Base-by-base conservation (phyloP, 2,888 invertebrate species). In the Punctoribates punctum region DNA sequence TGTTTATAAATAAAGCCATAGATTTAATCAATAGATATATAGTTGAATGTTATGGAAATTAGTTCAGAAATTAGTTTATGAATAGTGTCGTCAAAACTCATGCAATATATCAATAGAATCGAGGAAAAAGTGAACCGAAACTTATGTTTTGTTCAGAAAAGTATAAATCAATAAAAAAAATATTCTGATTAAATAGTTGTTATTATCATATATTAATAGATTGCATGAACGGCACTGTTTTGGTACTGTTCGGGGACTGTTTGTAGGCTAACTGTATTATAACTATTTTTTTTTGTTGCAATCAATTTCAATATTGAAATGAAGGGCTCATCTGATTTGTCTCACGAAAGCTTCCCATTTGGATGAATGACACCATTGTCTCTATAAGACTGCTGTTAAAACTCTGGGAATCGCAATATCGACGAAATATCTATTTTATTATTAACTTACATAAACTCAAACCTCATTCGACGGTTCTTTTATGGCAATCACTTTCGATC, bases 41-140 rank as follows among this genome's bases (percentile, higher is more conserved):
- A 42, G 42, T 42, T 34, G 51, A 29, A 25, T 60, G 60, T 60
- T 62, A 62, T 62, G 62, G 62, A 62, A 62, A 62, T 62, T 62
- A 62, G 57, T 57, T 20, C 25, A 42, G 42, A 42, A 34, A 42
- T 42, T 42, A 42, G 42, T 42, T 42, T 42, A 20, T 20, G 23
- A 57, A 23, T 23, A 13, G 57, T 20, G 20, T 57, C 57, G 23
- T 57, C 57, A 57, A 25, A 62, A 29, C 34, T 62, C 29, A 62
- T 62, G 62, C 34, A 34, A 62, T 62, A 62, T 62, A 34, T 62
- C 34, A 27, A 62, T 62, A 27, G 62, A 62, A 25, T 60, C 3
- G 60, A 54, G n/a, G 54, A 54, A 25, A 60, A 60, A 62, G 17
- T 62, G 62, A 34, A 62, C 15, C 62, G 23, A 62, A 62, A 62